These are phyloP conservation scores for Sternarchorhynchus goeldii DNA, from an alignment of 2,797 vertebrate species.

Conservation along the genomic window DNA sequence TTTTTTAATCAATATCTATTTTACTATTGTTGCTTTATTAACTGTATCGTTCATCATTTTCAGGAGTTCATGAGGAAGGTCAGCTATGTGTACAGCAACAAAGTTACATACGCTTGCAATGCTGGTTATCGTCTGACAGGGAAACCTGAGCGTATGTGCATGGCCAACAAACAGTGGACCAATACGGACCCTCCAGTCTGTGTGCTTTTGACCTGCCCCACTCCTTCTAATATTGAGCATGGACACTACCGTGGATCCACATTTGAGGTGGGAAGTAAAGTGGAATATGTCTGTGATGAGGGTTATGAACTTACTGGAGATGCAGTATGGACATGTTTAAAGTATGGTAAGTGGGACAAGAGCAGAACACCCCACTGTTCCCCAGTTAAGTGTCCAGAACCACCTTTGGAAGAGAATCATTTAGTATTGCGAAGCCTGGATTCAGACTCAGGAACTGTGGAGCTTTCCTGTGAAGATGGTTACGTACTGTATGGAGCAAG, in stretches of 20 bases:
- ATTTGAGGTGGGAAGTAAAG: conserved; percentile 86
- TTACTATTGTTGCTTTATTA: background rate
- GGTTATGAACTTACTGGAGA: conserved; percentile 90
- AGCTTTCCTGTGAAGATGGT: conserved; percentile 90
- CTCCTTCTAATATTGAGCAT: conserved; percentile 81
- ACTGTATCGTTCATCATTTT: conserved; percentile 33
- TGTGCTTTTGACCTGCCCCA: conserved; percentile 84
- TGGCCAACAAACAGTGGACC: conserved; percentile 93
- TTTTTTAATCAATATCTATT: background rate
- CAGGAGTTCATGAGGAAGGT: conserved; percentile 61
- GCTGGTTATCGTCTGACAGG: conserved; percentile 84
- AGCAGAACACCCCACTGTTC: conserved; percentile 80
- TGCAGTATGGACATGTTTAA: conserved; percentile 88
- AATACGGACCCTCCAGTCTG: conserved; percentile 83
- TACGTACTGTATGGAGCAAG: conserved; percentile 83
- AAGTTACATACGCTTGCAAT: conserved; percentile 83
- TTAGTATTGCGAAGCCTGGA: conserved; percentile 83
- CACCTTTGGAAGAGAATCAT: conserved; percentile 87
- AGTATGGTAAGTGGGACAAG: conserved; percentile 89
- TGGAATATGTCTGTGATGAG: conserved; percentile 88
- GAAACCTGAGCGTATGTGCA: conserved; percentile 82
- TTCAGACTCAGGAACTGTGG: conserved; percentile 81
- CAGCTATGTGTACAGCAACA: conserved; percentile 83
- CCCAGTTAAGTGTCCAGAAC: conserved; percentile 90
- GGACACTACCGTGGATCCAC: conserved; percentile 80